Percentiles rank a stretch among this genome's conserved stretches.
phyloP scores from a whole-genome alignment of 2,797 vertebrate species.

The Choloepus didactylus region DNA sequence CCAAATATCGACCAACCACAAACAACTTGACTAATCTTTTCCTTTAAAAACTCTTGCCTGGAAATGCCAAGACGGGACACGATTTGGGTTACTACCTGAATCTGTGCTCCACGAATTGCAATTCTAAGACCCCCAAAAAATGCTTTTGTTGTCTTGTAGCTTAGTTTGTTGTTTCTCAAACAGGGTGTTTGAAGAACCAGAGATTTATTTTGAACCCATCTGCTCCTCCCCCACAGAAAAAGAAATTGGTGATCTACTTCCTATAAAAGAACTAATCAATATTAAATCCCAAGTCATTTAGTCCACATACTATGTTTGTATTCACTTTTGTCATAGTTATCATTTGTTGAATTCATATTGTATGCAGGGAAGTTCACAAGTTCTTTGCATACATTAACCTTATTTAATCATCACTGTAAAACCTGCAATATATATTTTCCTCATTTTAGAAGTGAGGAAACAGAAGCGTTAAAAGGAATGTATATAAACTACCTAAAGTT shows the following conservation, averaged over 20 bases:
- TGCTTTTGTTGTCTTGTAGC: too few species aligned
- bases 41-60: too few species aligned
- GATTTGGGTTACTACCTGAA: too few species aligned
- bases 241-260: constrained; percentile 34
- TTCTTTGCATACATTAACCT: not conserved
- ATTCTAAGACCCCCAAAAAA: too few species aligned
- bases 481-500: constrained; percentile 8
- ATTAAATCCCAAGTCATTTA: constrained; percentile 7
- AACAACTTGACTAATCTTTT: too few species aligned
- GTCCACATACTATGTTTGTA: not conserved
- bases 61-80: too few species aligned
- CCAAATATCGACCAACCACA: too few species aligned
- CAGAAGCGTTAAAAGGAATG: constrained; percentile 34
- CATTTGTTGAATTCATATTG: not conserved
- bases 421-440: not conserved
- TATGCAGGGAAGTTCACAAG: not conserved
- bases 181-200: constrained; percentile 45
- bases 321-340: constrained; percentile 28
- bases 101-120: too few species aligned
- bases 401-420: constrained; percentile 49
- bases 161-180: too few species aligned
- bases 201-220: constrained; percentile 70
- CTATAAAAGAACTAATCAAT: constrained; percentile 10
- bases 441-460: constrained; percentile 53
- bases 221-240: constrained; percentile 26